Conservation (phyloP, 2,888 invertebrate genomes). For the Vanessa cardui region DNA sequence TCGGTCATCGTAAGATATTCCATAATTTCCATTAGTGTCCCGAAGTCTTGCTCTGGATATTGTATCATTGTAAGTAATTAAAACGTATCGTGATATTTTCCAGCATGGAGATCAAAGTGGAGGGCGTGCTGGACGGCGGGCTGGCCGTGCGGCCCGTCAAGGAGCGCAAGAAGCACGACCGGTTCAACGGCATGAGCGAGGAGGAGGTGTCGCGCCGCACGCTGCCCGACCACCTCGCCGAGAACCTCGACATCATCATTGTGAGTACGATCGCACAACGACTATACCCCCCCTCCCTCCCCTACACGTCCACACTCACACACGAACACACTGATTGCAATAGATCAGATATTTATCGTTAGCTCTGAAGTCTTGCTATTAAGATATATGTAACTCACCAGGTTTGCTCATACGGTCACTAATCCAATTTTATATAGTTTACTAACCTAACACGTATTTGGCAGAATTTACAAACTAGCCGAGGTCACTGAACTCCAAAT, state of each 20-base stretch:
- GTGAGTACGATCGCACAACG: constrained; percentile 90
- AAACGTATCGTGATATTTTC: constrained; percentile 15
- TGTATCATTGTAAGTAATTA: background rate
- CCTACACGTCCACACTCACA: background rate
- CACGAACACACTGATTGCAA: too few relatives aligned
- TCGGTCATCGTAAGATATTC: too few relatives aligned
- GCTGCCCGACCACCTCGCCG: constrained; percentile 96
- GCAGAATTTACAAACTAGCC: too few relatives aligned
- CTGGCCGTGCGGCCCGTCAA: constrained; percentile 85
- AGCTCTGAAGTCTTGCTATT: too few relatives aligned
- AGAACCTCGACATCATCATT: constrained; percentile 98
- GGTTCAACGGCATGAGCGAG: constrained; percentile 98
- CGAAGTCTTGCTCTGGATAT: too few relatives aligned
- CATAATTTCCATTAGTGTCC: background rate
- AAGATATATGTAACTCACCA: too few relatives aligned
- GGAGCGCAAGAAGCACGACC: constrained; percentile 96
- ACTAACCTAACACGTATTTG: too few relatives aligned
- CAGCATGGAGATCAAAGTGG: constrained; percentile 81
- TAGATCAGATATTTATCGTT: too few relatives aligned
- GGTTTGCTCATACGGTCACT: too few relatives aligned
- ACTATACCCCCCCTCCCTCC: constrained; percentile 87
- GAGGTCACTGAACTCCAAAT: too few relatives aligned
- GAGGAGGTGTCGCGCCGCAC: constrained; percentile 97
- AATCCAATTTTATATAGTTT: too few relatives aligned
- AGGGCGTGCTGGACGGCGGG: constrained; percentile 79